Evolutionary conservation across 2,888 invertebrate species (phyloP), one percentile per base, ranked within the genome.

Genomic region (Zhengitettix transpicula): DNA sequence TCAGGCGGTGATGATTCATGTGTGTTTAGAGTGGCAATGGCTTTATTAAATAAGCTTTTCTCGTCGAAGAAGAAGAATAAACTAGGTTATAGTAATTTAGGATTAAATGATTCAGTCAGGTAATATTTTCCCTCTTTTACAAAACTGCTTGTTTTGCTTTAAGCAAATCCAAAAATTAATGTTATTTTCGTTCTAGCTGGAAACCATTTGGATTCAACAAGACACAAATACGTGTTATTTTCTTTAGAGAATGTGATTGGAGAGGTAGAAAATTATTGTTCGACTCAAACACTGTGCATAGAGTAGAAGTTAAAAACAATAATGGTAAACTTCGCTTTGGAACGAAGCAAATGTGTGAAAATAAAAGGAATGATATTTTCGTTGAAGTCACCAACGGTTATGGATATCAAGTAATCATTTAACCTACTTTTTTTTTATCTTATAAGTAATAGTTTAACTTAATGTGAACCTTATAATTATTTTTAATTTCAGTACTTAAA

Each of bases 201-300:
- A 78, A 78, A 72, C 79, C 81, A 67, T 84, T 86, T 75, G 81
- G 79, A 68, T 64, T 68, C 52, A 62, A 62, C 55, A 78, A 79
- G 65, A 81, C 84, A 71, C 85, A 87, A 77, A 83, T 93, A 62
- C 80, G 92, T 66, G 79, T 93, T 68, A 78, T 93, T 69, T 77
- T 93, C 65, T 91, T 87, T 74, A 82, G 85, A 70, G 93, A 93
- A 77, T 89, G 89, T 72, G 91, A 92, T 70, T 83, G 84, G 73
- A 79, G 84, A 63, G 90, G 89, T 40, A 78, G 89, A 62, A 85
- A 85, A 67, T 75, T 93, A 47, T 77, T 93, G 58, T 93, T 90
- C 71, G 93, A 93, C 73, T 92, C 92, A 0, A 78, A 82, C 65
- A 79, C 85, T 15, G 75, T 82, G 67, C 78, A 82, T 69, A 81